These are phyloP conservation scores for Drosophila equinoxialis DNA, from an alignment of 1,140 invertebrate species.

Conservation along the genomic window DNA sequence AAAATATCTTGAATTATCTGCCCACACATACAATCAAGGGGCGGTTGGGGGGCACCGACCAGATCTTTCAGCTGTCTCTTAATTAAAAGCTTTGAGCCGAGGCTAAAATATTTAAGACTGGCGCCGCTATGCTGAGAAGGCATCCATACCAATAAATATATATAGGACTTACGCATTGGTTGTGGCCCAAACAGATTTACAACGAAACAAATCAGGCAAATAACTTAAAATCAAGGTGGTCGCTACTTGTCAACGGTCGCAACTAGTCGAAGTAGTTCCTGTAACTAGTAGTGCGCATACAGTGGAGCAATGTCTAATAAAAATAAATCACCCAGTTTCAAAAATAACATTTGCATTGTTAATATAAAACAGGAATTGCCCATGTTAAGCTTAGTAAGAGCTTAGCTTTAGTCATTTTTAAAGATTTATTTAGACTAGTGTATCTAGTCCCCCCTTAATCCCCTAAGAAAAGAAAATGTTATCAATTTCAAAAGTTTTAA, in stretches of 20 bases:
- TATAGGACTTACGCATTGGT: conserved; percentile 25
- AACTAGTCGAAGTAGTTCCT: conserved; percentile 19
- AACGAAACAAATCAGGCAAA: conserved; percentile 54
- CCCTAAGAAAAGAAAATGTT: no score
- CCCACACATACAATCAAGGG: conserved; percentile 11
- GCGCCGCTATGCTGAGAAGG: conserved; percentile 22
- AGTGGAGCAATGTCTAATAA: conserved; percentile 31
- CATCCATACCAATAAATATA: conserved; percentile 46
- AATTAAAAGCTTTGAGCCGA: conserved; percentile 47
- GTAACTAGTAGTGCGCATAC: conserved; percentile 15
- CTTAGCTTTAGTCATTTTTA: no score
- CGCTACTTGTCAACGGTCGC: conserved; percentile 60
- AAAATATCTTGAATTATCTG: conserved; percentile 18
- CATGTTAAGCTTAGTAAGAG: no score
- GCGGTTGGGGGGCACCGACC: neutral
- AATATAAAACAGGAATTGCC: no score
- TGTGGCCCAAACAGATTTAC: conserved; percentile 61
- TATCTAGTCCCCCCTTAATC: no score
- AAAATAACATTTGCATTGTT: no score
- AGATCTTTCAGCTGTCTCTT: conserved; percentile 25
- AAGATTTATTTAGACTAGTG: no score
- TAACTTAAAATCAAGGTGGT: conserved; percentile 71
- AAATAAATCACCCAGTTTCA: neutral
- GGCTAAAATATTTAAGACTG: conserved; percentile 32
- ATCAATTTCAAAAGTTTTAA: no score